Evolutionary conservation across 2,797 vertebrate genomes (phyloP).

Genomic region (Trachurus trachurus): DNA sequence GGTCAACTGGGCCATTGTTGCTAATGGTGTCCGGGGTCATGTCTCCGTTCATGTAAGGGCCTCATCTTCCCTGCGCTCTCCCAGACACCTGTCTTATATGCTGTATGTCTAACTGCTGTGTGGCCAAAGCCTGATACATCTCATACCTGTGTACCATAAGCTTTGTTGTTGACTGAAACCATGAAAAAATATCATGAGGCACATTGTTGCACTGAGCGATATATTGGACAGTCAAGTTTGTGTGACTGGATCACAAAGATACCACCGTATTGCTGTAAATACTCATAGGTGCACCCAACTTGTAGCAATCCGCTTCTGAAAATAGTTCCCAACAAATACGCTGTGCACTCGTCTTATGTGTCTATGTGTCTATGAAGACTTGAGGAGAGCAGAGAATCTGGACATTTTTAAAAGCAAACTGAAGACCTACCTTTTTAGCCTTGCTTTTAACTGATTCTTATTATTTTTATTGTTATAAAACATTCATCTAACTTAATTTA

Average conservation of each 20-base stretch:
- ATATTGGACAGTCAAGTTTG: neutral
- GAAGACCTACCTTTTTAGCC: no score
- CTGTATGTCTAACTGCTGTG: neutral
- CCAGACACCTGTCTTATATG: neutral
- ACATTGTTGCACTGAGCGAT: neutral
- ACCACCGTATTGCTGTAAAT: neutral
- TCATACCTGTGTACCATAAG: neutral
- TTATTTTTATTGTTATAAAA: no score
- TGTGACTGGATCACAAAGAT: neutral
- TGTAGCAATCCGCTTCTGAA: neutral
- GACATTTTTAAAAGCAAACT: no score
- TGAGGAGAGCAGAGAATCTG: no score
- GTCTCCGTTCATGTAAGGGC: conserved; percentile 81
- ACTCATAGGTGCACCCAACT: neutral
- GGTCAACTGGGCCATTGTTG: conserved; percentile 84
- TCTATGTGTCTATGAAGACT: no score
- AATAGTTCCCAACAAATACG: neutral
- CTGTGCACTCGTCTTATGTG: no score
- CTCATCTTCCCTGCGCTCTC: neutral
- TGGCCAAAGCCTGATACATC: no score
- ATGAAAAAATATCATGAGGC: neutral
- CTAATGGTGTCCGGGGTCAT: conserved; percentile 78
- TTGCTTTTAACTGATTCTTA: no score
- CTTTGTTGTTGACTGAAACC: neutral
- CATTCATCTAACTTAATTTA: no score